Evolutionary conservation across 2,113 vertebrate genomes (phyloP).

Genomic region (Rhodinocichla rosea): DNA sequence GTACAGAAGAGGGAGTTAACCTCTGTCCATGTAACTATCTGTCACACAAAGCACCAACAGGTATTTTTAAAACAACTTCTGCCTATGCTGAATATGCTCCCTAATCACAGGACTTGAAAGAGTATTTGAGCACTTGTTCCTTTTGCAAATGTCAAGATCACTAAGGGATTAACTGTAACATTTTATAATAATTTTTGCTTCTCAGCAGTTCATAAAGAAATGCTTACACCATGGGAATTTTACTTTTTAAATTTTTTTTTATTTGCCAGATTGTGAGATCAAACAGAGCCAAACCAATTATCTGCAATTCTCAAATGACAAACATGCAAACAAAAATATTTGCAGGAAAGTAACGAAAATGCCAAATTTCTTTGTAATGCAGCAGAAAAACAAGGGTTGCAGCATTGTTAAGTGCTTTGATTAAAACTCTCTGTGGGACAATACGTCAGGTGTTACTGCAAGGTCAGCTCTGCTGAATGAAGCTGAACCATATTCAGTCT

Average conservation of each 20-base stretch:
- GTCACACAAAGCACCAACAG: not conserved
- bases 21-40: not conserved
- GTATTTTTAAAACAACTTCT: not conserved
- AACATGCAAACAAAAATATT: constrained; percentile 7
- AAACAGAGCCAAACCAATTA: constrained; percentile 26
- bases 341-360: not conserved
- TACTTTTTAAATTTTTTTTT: not conserved
- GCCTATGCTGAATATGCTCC: not conserved
- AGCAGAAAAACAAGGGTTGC: not conserved
- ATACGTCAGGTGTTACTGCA: not conserved
- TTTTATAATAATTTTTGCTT: constrained; percentile 10
- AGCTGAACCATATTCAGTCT: not conserved
- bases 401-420: not conserved
- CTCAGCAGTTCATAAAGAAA: constrained; percentile 6
- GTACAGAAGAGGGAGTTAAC: not conserved
- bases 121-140: not conserved
- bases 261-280: not conserved
- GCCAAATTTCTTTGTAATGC: not conserved
- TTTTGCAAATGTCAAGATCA: constrained; percentile 41
- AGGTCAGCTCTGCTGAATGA: not conserved
- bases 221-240: not conserved
- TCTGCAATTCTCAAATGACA: not conserved
- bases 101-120: not conserved
- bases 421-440: not conserved
- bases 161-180: constrained; percentile 18